A percentile compares a stretch with the other conserved stretches of the same genome.
Evolutionary conservation across 35 echinoderm and acorn worm species (phyloP).

Genomic region (Acanthaster planci): DNA sequence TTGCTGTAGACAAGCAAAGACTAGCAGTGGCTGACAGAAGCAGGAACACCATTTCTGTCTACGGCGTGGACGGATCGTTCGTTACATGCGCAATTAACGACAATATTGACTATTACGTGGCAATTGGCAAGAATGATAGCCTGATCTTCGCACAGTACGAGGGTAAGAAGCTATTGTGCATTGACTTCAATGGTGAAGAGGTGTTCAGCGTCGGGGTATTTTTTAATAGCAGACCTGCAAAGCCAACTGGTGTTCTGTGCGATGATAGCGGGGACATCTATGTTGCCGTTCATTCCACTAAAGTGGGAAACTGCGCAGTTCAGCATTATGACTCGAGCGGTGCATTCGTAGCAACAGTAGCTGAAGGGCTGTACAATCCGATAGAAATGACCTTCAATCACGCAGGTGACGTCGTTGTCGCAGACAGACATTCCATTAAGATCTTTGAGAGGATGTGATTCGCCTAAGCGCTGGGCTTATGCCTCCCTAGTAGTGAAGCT

Average conservation of each 20-base stretch:
- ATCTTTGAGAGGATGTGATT: background rate
- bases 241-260: background rate
- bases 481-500: too few relatives aligned
- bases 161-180: background rate
- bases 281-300: slow-evolving; percentile 17
- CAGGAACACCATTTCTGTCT: background rate
- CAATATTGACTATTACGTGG: background rate
- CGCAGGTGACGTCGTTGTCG: slow-evolving; percentile 6
- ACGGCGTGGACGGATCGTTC: background rate
- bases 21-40: background rate
- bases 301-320: background rate
- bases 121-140: background rate
- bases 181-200: background rate
- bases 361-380: slow-evolving; percentile 14
- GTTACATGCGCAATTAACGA: background rate
- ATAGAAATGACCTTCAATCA: slow-evolving; percentile 1
- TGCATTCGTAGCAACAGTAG: slow-evolving; percentile 12
- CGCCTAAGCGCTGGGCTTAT: too few relatives aligned
- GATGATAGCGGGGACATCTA: slow-evolving; percentile 4
- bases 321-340: slow-evolving; percentile 7
- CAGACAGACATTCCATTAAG: slow-evolving; percentile 17
- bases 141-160: background rate
- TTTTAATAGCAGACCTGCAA: too few relatives aligned
- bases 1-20: background rate
- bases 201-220: background rate